These are phyloP conservation scores for Lucilia sericata DNA, from an alignment of 1,140 invertebrate genomes.

Conservation along the genomic window DNA sequence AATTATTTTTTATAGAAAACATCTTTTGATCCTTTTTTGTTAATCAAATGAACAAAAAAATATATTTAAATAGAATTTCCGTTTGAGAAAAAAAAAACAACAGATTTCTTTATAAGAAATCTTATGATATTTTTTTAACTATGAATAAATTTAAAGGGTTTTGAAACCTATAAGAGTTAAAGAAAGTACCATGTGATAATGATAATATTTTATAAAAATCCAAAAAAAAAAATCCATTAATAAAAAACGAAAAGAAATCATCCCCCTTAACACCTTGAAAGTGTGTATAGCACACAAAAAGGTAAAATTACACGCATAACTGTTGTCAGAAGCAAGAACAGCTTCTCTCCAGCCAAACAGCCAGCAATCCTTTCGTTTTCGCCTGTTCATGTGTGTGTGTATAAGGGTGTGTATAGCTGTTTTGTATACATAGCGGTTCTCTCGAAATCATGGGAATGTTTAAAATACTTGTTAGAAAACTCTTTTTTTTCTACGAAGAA, in stretches of 20 bases:
- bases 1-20: background rate
- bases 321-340: background rate
- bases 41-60: background rate
- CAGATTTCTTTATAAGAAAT: background rate
- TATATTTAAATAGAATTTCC: constrained; percentile 11
- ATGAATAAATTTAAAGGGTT: background rate
- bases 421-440: background rate
- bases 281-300: constrained; percentile 1
- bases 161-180: background rate
- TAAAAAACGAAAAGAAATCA: constrained; percentile 32
- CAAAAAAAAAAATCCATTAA: constrained; percentile 10
- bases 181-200: background rate
- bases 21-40: background rate
- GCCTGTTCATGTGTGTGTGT: background rate
- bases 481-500: background rate
- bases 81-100: constrained; percentile 3
- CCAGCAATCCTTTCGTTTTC: constrained; percentile 36
- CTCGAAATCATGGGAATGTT: background rate
- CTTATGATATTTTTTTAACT: background rate
- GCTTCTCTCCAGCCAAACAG: background rate
- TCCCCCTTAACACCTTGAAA: constrained; percentile 38
- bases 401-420: background rate
- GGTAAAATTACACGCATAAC: background rate
- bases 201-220: background rate
- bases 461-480: background rate